These are phyloP conservation scores for Heliothis virescens DNA, from an alignment of 1,140 invertebrate species.

Conservation along the genomic window DNA sequence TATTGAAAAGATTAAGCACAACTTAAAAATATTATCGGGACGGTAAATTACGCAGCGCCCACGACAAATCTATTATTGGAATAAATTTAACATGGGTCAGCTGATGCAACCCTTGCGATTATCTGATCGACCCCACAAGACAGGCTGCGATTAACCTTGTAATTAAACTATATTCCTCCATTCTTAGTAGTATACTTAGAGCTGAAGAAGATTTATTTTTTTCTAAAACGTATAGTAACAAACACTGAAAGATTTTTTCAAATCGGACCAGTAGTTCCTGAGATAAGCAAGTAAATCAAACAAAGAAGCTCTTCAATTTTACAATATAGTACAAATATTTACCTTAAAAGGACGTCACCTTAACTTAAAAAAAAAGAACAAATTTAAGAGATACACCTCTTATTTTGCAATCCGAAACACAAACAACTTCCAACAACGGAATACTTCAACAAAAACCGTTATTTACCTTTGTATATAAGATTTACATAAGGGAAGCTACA, in stretches of 20 bases:
- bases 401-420: background rate
- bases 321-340: too few species aligned
- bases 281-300: too few species aligned
- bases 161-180: background rate
- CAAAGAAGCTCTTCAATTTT: too few species aligned
- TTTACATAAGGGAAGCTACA: slow-evolving; percentile 22
- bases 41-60: background rate
- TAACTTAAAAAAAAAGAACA: too few species aligned
- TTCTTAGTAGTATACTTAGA: background rate
- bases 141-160: background rate
- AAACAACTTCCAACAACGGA: background rate
- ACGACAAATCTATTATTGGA: slow-evolving; percentile 2
- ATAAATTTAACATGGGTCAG: slow-evolving; percentile 1
- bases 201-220: too few species aligned
- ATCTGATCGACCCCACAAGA: background rate
- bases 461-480: slow-evolving; percentile 13
- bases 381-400: background rate
- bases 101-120: background rate
- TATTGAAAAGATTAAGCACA: slow-evolving; percentile 1
- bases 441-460: slow-evolving; percentile 4
- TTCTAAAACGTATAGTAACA: too few species aligned
- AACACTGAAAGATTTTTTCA: too few species aligned
- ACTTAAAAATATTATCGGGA: background rate
- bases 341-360: too few species aligned
- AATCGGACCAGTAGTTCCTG: too few species aligned